These are phyloP conservation scores for Formicarius rufipectus DNA, from an alignment of 2,113 vertebrate species.

Conservation along the genomic window DNA sequence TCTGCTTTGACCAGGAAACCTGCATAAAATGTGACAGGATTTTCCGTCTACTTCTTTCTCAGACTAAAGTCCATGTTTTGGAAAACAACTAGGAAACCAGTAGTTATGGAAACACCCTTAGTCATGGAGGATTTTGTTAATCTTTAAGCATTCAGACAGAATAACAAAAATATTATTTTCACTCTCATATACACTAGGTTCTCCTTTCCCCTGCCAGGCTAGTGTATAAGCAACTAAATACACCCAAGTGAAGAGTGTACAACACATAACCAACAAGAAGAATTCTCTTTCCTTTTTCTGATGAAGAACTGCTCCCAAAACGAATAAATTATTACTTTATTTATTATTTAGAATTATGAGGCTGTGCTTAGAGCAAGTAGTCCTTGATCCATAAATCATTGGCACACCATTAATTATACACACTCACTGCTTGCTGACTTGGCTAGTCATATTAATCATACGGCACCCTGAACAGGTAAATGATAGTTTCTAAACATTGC, in stretches of 20 bases:
- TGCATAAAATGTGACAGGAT: neutral
- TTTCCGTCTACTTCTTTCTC: neutral
- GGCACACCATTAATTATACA: neutral
- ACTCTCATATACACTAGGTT: neutral
- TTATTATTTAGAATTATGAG: slow-evolving; percentile 23
- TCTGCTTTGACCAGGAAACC: neutral
- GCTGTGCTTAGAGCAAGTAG: neutral
- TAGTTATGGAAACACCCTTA: neutral
- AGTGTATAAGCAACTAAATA: neutral
- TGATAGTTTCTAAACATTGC: neutral
- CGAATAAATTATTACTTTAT: neutral
- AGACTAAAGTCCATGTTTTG: neutral
- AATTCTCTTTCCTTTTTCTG: neutral
- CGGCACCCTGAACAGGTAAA: neutral
- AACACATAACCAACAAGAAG: neutral
- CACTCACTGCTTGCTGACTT: neutral
- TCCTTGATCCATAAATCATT: slow-evolving; percentile 24
- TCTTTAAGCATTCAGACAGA: neutral
- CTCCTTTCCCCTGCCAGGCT: neutral
- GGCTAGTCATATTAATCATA: neutral
- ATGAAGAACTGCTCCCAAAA: neutral
- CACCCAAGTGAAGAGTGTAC: neutral
- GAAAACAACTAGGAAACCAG: neutral
- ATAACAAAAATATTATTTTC: neutral
- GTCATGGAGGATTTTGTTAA: neutral